phyloP scores from a whole-genome alignment of 2,888 invertebrate species.

The Cheilosia pagana region DNA sequence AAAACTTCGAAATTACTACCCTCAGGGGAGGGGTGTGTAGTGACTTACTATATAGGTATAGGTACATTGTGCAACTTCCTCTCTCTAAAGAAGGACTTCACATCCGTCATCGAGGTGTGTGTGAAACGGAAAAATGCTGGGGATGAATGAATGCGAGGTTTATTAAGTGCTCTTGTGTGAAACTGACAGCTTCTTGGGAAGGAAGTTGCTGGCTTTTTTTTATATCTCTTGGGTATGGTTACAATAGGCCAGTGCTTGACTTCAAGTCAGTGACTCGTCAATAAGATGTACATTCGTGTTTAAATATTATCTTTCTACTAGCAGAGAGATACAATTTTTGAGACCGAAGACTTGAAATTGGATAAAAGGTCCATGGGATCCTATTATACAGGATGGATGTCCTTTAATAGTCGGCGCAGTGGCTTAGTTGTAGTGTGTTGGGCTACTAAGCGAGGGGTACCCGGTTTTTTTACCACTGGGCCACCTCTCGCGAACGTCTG shows the following conservation, averaged over 20 bases:
- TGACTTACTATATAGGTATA: neutral
- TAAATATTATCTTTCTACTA: too few species aligned
- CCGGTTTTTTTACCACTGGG: too few species aligned
- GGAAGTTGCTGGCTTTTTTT: slow-evolving; percentile 12
- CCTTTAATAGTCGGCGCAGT: too few species aligned
- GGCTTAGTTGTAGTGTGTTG: too few species aligned
- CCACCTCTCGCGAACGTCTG: too few species aligned
- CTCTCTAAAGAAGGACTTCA: slow-evolving; percentile 17
- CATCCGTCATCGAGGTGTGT: slow-evolving; percentile 11
- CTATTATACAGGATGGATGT: too few species aligned
- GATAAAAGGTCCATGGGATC: too few species aligned
- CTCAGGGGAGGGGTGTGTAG: slow-evolving; percentile 25
- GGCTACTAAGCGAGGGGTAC: too few species aligned
- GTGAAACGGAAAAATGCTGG: slow-evolving; percentile 28
- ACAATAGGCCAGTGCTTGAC: neutral
- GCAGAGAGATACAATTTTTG: too few species aligned
- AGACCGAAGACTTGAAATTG: too few species aligned
- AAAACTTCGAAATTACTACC: slow-evolving; percentile 69
- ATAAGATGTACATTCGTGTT: neutral
- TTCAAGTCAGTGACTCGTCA: neutral
- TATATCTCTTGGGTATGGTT: neutral
- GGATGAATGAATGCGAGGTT: slow-evolving; percentile 58
- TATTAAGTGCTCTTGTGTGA: slow-evolving; percentile 72
- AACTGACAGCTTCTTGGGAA: slow-evolving; percentile 55
- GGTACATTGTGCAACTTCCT: slow-evolving; percentile 44